Evolutionary conservation across 2,113 vertebrate species (phyloP), one percentile per base, ranked within the genome.

Genomic region (Tympanuchus pallidicinctus): DNA sequence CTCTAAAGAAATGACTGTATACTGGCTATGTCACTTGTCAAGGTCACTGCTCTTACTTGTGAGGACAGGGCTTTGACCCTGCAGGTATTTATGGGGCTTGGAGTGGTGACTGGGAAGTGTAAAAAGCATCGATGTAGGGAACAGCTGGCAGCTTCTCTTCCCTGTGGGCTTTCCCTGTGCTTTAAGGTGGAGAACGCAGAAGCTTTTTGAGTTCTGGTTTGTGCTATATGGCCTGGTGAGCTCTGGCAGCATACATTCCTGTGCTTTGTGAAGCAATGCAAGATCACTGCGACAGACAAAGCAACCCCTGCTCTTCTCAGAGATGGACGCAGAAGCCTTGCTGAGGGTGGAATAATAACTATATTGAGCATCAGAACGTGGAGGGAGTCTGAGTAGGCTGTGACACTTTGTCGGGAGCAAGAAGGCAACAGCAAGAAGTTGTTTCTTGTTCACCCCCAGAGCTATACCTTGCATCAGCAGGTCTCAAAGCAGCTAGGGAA

Each of bases 61-160:
- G 27, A 56, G 94, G 96, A 96, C 91, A 59, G 65, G 17, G 8
- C 72, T 92, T 75, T 81, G 83, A 81, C 89, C 91, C 94, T 96
- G 92, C 45, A 93, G 81, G 89, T 94, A 89, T 95, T 94, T 90
- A 69, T 89, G 88, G 92, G 32, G 8, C 70, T 78, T 66, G 47
- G 34, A 78, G 10, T 25, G 28, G 57, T 0, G 4, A 72, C 1
- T 73, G 54, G 40, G 50, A 85, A 79, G 42, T 57, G 89, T 82
- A 72, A 87, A 90, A 95, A 79, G 15, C 86, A 77, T 28, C 32
- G 74, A 15, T 52, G 54, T 36, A 38, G 72, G 89, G 80, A 86
- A 69, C 27, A 81, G 30, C 57, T 60, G 85, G 84, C 57, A 88
- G 25, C 45, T 67, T 77, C 56, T 89, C 34, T 85, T 78, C 32